Conservation (phyloP, 2,797 vertebrate species). For the Bryconaethiops microstoma region DNA sequence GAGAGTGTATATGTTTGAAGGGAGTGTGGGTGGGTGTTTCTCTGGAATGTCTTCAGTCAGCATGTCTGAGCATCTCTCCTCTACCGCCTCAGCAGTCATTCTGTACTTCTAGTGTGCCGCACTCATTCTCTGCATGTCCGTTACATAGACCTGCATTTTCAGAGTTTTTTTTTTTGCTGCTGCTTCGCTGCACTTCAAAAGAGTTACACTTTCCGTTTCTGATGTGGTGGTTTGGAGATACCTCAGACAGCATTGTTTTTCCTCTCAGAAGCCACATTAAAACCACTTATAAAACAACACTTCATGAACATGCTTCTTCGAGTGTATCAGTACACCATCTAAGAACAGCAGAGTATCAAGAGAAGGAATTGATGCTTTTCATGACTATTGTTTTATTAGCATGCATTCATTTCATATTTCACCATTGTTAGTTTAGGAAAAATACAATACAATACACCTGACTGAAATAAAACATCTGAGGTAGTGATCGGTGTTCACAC, state of each 20-base stretch:
- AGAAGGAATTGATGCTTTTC: background rate
- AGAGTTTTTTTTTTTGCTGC: background rate
- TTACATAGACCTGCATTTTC: background rate
- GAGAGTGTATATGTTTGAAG: background rate
- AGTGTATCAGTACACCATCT: background rate
- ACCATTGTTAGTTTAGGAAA: no score
- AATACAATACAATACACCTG: background rate
- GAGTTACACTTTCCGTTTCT: background rate
- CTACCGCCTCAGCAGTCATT: background rate
- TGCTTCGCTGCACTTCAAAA: background rate
- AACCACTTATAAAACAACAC: background rate
- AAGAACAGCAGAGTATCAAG: background rate
- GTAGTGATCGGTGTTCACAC: background rate
- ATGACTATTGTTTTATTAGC: background rate
- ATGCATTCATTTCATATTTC: background rate
- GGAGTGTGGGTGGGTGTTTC: background rate
- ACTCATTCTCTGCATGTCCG: background rate
- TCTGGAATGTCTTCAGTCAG: conserved; percentile 36
- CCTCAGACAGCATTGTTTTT: background rate
- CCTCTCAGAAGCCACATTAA: background rate
- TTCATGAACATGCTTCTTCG: background rate
- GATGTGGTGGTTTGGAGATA: background rate
- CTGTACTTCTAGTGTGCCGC: background rate
- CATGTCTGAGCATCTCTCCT: conserved; percentile 31
- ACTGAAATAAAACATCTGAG: background rate